Percentiles rank a stretch among this genome's conserved stretches.
Evolutionary conservation across 1,140 invertebrate species (phyloP).

Genomic region (Bursaphelenchus mucronatus): DNA sequence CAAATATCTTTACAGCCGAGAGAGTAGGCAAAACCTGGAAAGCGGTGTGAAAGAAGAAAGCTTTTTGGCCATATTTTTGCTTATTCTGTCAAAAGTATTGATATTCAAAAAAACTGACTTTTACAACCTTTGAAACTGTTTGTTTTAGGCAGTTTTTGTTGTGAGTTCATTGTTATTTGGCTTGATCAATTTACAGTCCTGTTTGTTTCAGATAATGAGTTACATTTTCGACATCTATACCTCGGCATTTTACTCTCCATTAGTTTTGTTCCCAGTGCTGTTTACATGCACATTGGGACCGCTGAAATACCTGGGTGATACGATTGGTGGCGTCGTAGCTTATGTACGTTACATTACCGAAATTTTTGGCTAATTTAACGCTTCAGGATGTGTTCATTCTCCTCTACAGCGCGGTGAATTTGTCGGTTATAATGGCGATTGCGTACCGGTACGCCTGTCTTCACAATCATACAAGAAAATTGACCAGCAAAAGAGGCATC

Average conservation of each 20-base stretch:
- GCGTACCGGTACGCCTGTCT: slow-evolving; percentile 1
- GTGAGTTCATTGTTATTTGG: too few relatives aligned
- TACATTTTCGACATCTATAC: slow-evolving; percentile 10
- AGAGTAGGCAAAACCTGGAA: too few relatives aligned
- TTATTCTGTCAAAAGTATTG: too few relatives aligned
- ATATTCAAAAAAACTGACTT: too few relatives aligned
- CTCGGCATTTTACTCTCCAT: neutral
- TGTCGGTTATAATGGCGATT: slow-evolving; percentile 6
- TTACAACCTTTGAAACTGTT: too few relatives aligned
- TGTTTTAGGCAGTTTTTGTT: too few relatives aligned
- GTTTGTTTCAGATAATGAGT: neutral
- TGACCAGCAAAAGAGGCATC: neutral
- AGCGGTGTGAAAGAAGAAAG: too few relatives aligned
- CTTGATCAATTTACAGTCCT: neutral
- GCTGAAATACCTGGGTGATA: slow-evolving; percentile 1
- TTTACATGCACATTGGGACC: slow-evolving; percentile 9
- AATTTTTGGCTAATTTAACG: neutral
- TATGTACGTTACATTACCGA: neutral
- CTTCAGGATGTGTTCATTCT: neutral
- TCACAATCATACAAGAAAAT: too few relatives aligned
- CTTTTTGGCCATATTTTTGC: too few relatives aligned
- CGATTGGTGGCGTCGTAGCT: neutral
- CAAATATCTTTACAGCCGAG: too few relatives aligned
- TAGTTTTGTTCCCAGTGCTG: neutral
- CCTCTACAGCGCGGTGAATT: neutral